A percentile compares a stretch with the other conserved stretches of the same genome.
Conservation (phyloP, 2,888 invertebrate species). For the Himalopsyche tibetana region DNA sequence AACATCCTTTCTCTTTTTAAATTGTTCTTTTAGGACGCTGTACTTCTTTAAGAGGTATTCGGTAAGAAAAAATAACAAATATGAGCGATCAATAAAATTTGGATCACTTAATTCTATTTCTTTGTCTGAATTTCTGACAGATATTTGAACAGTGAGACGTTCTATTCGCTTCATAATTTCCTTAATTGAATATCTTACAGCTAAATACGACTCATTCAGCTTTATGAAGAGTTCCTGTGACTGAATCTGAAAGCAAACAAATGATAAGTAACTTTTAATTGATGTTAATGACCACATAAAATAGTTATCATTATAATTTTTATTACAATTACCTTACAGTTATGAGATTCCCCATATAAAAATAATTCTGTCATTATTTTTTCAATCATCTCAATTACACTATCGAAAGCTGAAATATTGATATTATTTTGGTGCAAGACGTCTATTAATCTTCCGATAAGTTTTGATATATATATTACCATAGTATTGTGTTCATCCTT, state of each 20-base stretch:
- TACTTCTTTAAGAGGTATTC: conserved; percentile 48
- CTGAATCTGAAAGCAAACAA: not conserved
- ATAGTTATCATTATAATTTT: not conserved
- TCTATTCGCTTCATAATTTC: not conserved
- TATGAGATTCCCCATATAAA: not conserved
- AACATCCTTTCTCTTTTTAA: not conserved
- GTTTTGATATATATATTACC: conserved; percentile 52
- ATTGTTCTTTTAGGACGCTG: not conserved
- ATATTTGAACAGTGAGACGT: not conserved
- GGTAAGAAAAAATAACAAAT: conserved; percentile 51
- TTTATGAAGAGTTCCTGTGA: not conserved
- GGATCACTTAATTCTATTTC: conserved; percentile 55
- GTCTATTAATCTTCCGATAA: conserved; percentile 55
- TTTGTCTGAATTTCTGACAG: not conserved
- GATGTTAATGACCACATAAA: not conserved
- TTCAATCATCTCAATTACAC: conserved; percentile 46
- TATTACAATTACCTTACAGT: not conserved
- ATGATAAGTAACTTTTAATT: not conserved
- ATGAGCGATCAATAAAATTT: conserved; percentile 39
- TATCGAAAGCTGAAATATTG: conserved; percentile 51
- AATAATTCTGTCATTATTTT: conserved; percentile 2
- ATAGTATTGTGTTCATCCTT: conserved; percentile 39
- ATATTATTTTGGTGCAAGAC: conserved; percentile 53
- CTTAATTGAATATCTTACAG: conserved; percentile 3
- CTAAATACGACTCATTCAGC: not conserved